Percentiles rank a stretch among this genome's conserved stretches.
Conservation (phyloP, 1,140 invertebrate species). For the Stenopsyche tienmushanensis region DNA sequence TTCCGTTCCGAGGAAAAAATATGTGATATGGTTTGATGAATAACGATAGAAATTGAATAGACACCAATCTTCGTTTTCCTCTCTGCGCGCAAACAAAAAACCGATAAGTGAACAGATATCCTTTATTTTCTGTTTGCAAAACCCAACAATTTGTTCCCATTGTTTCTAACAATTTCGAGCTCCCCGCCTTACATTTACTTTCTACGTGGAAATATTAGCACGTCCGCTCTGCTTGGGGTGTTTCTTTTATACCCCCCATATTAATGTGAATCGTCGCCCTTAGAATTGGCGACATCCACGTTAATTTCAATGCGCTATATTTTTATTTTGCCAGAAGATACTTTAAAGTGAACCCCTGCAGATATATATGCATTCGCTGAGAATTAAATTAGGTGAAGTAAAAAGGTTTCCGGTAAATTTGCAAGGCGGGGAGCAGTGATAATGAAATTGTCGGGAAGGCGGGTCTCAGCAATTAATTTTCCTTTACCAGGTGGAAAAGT, state of each 20-base stretch:
- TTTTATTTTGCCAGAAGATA: too few relatives aligned
- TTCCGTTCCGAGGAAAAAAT: too few relatives aligned
- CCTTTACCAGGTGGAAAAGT: background rate
- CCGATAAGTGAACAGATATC: slow-evolving; percentile 23
- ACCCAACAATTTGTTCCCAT: slow-evolving; percentile 7
- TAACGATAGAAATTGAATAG: slow-evolving; percentile 3
- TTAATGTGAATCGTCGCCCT: too few relatives aligned
- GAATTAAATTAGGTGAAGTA: background rate
- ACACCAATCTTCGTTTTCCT: background rate
- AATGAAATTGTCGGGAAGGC: background rate
- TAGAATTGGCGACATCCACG: too few relatives aligned
- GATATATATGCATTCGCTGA: too few relatives aligned
- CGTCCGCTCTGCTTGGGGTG: background rate
- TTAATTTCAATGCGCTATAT: too few relatives aligned
- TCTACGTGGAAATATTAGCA: background rate
- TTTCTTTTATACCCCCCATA: too few relatives aligned
- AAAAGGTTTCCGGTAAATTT: background rate
- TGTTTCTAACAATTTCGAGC: slow-evolving; percentile 10
- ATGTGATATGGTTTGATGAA: slow-evolving; percentile 9
- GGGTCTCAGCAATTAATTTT: background rate
- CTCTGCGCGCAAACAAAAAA: slow-evolving; percentile 18
- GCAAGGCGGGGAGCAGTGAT: background rate
- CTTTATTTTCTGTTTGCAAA: slow-evolving; percentile 15
- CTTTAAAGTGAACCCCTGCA: too few relatives aligned
- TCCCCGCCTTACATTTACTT: background rate